Base-by-base conservation (phyloP, 2,797 vertebrate species). In the Zalophus californianus region DNA sequence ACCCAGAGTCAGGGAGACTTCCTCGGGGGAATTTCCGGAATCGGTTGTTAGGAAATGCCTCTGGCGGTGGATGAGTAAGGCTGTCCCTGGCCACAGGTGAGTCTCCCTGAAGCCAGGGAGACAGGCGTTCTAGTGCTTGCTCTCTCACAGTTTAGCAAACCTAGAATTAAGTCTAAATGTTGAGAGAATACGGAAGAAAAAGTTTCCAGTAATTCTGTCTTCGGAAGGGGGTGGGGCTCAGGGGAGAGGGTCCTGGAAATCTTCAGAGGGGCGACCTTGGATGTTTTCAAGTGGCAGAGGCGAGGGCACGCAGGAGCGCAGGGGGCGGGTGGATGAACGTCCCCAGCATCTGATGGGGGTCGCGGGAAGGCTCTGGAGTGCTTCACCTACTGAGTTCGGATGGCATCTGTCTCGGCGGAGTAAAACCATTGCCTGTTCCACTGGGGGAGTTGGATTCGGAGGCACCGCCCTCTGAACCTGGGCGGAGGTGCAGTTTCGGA, bases 401-500 rank as follows among this genome's bases (percentile, higher is more conserved):
- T 75, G 23, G 58, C 54, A 18, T 87, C 29, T 72, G 35, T 62
- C 23, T 11, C 13, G 7, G 13, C 2, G n/a, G 52, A 58, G 48
- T 79, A 58, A 95, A 94, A 82, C 38, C 41, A 6, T 41, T 15
- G 12, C 44, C 18, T 72, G 16, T n/a, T 78, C 14, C n/a, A 3
- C 25, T 1, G 23, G 50, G 12, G 32, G 11, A 27, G 29, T 23
- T 60, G 58, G 15, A 86, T 48, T 73, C 7, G 9, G 23, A 38
- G 29, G 16, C 41, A 7, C 35, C 32, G 6, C 25, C 21, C n/a
- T 41, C 48, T 1, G 27, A 68, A 23, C 48, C 0, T 8, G 29
- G 8, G 29, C 29, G 5, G 23, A 38, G 48, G 8, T 87, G 96
- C 80, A 97, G 90, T 96, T 92, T 86, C 87, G 86, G 50, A 62